Base-by-base conservation (phyloP, 2,888 invertebrate species). In the Cataglyphis livida region DNA sequence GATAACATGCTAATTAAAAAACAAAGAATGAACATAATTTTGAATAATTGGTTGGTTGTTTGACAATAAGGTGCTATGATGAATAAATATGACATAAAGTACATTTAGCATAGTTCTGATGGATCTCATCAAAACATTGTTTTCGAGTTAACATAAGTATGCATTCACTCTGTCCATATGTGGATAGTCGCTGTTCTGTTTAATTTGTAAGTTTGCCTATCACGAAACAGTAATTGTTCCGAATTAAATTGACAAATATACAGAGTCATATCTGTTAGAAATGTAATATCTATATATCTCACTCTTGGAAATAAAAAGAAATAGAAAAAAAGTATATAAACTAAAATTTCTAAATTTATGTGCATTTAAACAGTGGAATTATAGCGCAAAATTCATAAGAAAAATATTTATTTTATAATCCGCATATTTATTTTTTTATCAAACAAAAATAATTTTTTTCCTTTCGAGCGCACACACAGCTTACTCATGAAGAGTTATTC, bases 391-490 rank as follows among this genome's bases (percentile, higher is more conserved):
- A 61, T 61, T 57, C 9, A 15, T 44, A 18, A 59, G 18, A 2
- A 32, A 62, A 57, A 38, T 21, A 15, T 41, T 41, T 21, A 9
- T 62, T 38, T 21, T 12, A 65, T 12, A 15, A 41, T 41, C 21
- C 12, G 25, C 41, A 6, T 21, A 28, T 44, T 15, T 35, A 35
- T 35, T 18, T 48, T 48, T 18, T 48, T 21, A 32, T 48, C 28
- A 32, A 21, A 48, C 21, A 64, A 64, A 54, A 76, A 66, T 65
- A 65, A 76, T 76, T 76, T 35, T n/a, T 51, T 51, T n/a, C 35
- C 41, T 57, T 28, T 10, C n/a, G 41, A 57, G 51, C 21, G n/a
- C 65, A 35, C 12, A 44, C 41, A 0, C 4, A 41, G 32, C 28
- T 44, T 25, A 62, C 57, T 70, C 38, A 44, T 48, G 12, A 28